Percentiles rank a stretch among this genome's conserved stretches.
These are phyloP conservation scores for Porites evermanni DNA, from an alignment of 92 coral and sea anemone species.

Conservation along the genomic window DNA sequence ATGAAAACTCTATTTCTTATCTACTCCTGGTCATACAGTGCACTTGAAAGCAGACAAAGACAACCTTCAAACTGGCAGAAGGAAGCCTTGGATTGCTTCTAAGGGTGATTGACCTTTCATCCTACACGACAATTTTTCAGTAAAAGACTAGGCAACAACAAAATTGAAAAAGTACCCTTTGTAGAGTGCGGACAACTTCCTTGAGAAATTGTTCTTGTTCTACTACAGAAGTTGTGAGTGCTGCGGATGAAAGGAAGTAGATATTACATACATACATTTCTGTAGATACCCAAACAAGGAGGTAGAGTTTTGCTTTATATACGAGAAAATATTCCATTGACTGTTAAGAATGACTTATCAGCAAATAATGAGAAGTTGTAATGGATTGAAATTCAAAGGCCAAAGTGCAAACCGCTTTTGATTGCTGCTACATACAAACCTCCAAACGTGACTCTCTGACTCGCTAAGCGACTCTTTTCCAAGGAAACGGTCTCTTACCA, in stretches of 20 bases:
- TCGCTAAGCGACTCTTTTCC: no score
- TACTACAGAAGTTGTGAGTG: constrained; percentile 70
- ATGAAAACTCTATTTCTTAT: neutral
- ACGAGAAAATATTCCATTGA: no score
- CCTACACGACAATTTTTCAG: neutral
- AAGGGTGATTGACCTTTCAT: neutral
- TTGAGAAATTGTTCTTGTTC: constrained; percentile 92
- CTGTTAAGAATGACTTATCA: no score
- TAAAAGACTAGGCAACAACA: neutral
- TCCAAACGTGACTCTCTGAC: no score
- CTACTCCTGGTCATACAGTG: neutral
- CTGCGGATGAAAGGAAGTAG: constrained; percentile 51
- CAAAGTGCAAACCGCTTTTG: no score
- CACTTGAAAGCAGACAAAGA: neutral
- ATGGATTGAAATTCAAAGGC: no score
- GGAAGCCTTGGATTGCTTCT: neutral
- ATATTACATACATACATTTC: no score
- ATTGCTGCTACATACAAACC: no score
- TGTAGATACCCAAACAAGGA: no score
- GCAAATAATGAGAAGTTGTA: no score
- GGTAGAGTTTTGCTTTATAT: no score
- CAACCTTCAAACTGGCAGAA: neutral
- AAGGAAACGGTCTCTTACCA: no score
- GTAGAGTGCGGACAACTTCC: constrained; percentile 82
- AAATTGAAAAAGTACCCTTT: constrained; percentile 57